A percentile compares a stretch with the other conserved stretches of the same genome.
phyloP scores from a whole-genome alignment of 2,797 vertebrate genomes.

The Holocentrus rufus region DNA sequence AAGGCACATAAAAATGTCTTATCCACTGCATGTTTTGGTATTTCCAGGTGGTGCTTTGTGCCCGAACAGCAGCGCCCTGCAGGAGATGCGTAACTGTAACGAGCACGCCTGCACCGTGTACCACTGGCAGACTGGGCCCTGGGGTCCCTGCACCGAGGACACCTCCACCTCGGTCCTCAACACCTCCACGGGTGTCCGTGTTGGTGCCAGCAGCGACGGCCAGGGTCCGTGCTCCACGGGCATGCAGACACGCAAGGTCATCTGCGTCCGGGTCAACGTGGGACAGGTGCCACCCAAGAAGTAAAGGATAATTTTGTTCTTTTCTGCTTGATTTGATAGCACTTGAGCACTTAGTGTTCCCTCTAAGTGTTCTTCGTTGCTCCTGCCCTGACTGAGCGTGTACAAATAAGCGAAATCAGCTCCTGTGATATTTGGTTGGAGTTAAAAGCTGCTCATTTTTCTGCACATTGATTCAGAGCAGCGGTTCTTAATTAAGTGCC shows the following conservation, averaged over 20 bases:
- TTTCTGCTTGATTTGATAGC: background rate
- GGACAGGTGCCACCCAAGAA: conserved; percentile 99
- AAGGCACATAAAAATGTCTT: background rate
- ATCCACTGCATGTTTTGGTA: background rate
- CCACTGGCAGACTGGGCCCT: conserved; percentile 95
- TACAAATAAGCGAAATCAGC: conserved; percentile 34
- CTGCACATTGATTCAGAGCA: conserved; percentile 21
- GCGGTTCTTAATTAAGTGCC: background rate
- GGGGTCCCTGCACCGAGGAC: conserved; percentile 94
- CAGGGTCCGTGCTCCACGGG: conserved; percentile 88
- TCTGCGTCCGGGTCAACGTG: conserved; percentile 96
- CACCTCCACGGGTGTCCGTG: conserved; percentile 77
- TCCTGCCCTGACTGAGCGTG: too few species aligned
- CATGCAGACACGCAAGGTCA: conserved; percentile 97
- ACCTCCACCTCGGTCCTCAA: conserved; percentile 87
- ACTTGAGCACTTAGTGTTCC: background rate
- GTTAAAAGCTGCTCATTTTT: conserved; percentile 34
- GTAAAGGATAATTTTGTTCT: conserved; percentile 76
- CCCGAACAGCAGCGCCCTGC: conserved; percentile 91
- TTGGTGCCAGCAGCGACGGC: conserved; percentile 75
- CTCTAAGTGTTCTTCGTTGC: background rate
- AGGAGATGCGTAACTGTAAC: conserved; percentile 93
- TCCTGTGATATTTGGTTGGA: conserved; percentile 7
- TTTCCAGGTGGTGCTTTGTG: conserved; percentile 87
- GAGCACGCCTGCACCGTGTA: conserved; percentile 96